A percentile compares a stretch with the other conserved stretches of the same genome.
These are phyloP conservation scores for Prunella strophiata DNA, from an alignment of 2,797 vertebrate genomes.

Conservation along the genomic window DNA sequence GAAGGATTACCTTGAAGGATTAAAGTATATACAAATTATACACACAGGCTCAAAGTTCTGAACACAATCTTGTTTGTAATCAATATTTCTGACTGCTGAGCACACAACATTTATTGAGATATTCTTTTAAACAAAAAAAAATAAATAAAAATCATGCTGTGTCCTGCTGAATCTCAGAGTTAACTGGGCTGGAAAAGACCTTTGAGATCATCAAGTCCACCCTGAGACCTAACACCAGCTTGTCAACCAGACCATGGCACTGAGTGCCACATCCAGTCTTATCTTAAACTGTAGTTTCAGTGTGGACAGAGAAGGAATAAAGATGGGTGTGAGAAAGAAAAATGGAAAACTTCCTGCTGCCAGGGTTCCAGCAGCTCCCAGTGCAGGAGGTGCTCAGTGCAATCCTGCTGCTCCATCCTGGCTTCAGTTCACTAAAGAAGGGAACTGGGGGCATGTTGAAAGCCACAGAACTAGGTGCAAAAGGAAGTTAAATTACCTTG, in stretches of 20 bases:
- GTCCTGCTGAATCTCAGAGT: not conserved
- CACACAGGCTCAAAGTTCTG: not conserved
- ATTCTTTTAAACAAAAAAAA: not conserved
- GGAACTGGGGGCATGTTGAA: accelerated
- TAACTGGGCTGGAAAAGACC: not conserved
- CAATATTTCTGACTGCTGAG: not conserved
- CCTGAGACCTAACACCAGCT: not conserved
- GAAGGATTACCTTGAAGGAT: not conserved
- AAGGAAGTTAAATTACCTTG: not conserved
- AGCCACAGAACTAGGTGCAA: not conserved
- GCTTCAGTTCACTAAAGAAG: not conserved
- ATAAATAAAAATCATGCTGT: not conserved
- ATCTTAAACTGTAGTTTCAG: not conserved
- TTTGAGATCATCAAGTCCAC: not conserved
- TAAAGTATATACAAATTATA: not conserved
- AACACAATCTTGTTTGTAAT: not conserved
- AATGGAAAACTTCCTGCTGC: not conserved
- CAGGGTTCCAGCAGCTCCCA: not conserved
- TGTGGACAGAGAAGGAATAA: not conserved
- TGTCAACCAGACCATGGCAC: not conserved
- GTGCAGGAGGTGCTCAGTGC: not conserved
- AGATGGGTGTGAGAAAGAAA: not conserved
- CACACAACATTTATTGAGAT: not conserved
- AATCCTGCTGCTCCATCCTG: not conserved
- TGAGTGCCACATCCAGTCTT: not conserved